Evolutionary conservation across 2,888 invertebrate genomes (phyloP).

Genomic region (Hybos culiciformis): DNA sequence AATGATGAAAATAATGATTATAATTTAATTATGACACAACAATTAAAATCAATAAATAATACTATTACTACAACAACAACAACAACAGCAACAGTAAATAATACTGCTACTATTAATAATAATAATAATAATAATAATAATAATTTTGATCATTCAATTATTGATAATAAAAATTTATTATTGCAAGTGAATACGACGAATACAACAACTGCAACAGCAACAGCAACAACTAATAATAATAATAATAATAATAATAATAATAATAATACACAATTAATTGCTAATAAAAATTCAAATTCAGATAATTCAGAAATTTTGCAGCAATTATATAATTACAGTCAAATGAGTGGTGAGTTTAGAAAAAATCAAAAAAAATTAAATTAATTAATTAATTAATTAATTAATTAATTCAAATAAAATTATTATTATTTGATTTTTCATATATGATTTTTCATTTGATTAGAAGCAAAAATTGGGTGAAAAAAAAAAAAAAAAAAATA

Average conservation of each 20-base stretch:
- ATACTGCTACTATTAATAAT: constrained; percentile 10
- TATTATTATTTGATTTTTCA: not conserved
- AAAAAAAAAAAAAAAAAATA: too few relatives aligned
- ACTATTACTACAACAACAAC: not conserved
- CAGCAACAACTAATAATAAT: not conserved
- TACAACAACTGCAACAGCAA: constrained; percentile 8
- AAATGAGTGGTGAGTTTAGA: constrained; percentile 32
- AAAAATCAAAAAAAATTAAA: constrained; percentile 1
- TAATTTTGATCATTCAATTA: constrained; percentile 9
- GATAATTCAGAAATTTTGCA: constrained; percentile 25
- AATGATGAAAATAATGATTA: not conserved
- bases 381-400: not conserved
- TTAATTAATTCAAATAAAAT: too few relatives aligned
- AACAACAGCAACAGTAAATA: constrained; percentile 5
- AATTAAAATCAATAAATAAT: not conserved
- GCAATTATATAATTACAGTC: constrained; percentile 30
- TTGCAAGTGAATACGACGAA: constrained; percentile 18
- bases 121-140: not conserved
- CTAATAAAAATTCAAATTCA: constrained; percentile 2
- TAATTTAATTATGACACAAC: not conserved
- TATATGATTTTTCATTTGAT: constrained; percentile 11
- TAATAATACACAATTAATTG: not conserved
- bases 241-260: not conserved
- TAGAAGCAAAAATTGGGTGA: too few relatives aligned
- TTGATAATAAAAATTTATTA: constrained; percentile 20